Evolutionary conservation across 2,888 invertebrate species (phyloP), one percentile per base, ranked within the genome.

Genomic region (Trichacis sp.): DNA sequence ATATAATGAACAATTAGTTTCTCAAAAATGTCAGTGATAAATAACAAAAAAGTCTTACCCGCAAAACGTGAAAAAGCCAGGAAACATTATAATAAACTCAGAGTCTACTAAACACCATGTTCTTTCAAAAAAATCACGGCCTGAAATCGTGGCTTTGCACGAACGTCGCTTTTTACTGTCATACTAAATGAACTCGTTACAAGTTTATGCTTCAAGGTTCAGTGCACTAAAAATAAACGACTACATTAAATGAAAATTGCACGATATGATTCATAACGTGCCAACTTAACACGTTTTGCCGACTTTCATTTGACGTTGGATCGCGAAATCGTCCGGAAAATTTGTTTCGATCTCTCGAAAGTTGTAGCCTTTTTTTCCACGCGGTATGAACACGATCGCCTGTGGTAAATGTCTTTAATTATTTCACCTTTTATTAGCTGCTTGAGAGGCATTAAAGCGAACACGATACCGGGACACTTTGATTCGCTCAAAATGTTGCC

Each of bases 371-470:
- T 40, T 40, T 15, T 40, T 1, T 5, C 33, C n/a, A 11, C n/a
- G 4, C 14, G 40, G 12, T n/a, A 8, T 9, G 40, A 40, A 40
- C 40, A 15, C 14, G 40, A 40, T 40, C 40, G 14, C 8, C 15
- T 15, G 40, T 40, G 40, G 14, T 14, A 40, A 9, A 40, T 40
- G 40, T 15, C 62, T 66, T 48, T 36, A 47, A 47, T 67, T 67
- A 63, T 60, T 63, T 67, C 63, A 56, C 63, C 60, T 59, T 59
- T 63, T 64, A 64, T 63, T 60, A 63, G 48, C 60, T 50, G 59
- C 53, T 48, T 53, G 50, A 52, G 58, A 55, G 62, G 56, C 56
- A 53, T 63, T 56, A 59, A 62, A 67, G 51, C 12, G 38, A 40
- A 51, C 52, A 24, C 40, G 14, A 48, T 6, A 36, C 49, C 67